Evolutionary conservation across 2,113 vertebrate species (phyloP).

Genomic region (Leptosomus discolor): DNA sequence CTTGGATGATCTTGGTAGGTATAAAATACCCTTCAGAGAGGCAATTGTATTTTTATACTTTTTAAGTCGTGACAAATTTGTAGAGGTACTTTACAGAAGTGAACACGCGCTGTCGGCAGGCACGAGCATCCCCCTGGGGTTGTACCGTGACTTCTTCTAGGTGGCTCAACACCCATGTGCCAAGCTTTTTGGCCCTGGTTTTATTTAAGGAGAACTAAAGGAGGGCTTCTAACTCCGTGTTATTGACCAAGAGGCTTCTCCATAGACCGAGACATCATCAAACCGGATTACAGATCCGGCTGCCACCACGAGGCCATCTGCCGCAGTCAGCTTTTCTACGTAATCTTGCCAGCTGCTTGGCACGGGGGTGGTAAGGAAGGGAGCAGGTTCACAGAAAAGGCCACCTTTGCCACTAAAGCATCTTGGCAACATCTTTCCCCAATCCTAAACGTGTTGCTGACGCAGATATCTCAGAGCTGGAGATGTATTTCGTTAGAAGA

Average conservation of each 20-base stretch:
- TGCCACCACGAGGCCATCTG: background rate
- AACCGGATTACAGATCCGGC: background rate
- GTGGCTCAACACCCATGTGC: background rate
- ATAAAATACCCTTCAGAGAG: conserved; percentile 26
- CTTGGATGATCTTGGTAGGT: conserved; percentile 11
- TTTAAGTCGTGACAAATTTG: background rate
- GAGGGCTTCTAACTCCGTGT: background rate
- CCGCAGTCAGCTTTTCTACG: background rate
- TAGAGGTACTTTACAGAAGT: background rate
- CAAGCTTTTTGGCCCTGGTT: background rate
- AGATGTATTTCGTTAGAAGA: background rate
- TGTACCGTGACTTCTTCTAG: background rate
- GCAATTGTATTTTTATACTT: conserved; percentile 27
- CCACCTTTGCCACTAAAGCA: background rate
- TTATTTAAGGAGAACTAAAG: background rate
- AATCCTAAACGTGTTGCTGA: background rate
- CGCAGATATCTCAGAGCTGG: fast-evolving
- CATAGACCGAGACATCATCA: background rate
- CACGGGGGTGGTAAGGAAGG: background rate
- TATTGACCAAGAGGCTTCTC: background rate
- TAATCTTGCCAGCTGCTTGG: background rate
- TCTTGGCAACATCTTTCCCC: background rate
- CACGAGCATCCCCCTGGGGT: fast-evolving
- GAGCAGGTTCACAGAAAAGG: background rate
- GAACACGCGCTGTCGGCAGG: background rate